phyloP scores from a whole-genome alignment of 2,113 vertebrate species.

The Sprattus sprattus region DNA sequence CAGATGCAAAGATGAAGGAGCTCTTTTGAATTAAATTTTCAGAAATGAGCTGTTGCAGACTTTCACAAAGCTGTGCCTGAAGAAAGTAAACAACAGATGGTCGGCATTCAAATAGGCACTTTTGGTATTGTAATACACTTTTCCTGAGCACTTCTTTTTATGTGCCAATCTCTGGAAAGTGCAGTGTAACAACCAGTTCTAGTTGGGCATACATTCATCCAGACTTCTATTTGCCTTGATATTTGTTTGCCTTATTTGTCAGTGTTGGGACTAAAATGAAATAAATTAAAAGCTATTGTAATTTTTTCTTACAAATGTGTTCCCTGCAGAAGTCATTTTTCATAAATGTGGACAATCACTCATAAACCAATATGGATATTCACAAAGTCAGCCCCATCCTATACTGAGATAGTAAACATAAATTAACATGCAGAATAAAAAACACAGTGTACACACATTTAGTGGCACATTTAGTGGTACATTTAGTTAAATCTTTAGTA shows the following conservation, averaged over 20 bases:
- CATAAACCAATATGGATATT: neutral
- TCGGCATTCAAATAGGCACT: neutral
- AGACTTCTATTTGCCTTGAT: too few relatives aligned
- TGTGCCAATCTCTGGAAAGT: neutral
- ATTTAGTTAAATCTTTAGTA: neutral
- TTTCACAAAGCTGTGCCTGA: neutral
- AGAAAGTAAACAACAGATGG: conserved; percentile 13
- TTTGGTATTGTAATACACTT: neutral
- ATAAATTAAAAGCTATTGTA: neutral
- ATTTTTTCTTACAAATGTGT: neutral
- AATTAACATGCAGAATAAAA: too few relatives aligned
- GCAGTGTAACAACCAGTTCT: neutral
- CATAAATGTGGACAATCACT: neutral
- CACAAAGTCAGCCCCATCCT: neutral
- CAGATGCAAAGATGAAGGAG: neutral
- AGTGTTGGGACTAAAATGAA: neutral
- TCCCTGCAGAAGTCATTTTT: neutral
- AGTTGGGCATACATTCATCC: neutral
- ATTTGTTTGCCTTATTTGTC: neutral
- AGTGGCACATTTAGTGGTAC: too few relatives aligned
- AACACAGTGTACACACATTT: neutral
- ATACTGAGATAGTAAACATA: too few relatives aligned
- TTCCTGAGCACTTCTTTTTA: neutral
- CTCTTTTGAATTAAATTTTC: neutral
- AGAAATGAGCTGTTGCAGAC: neutral